These are phyloP conservation scores for Scaptomyza cyrtandrae DNA, from an alignment of 2,888 invertebrate species.

Conservation along the genomic window DNA sequence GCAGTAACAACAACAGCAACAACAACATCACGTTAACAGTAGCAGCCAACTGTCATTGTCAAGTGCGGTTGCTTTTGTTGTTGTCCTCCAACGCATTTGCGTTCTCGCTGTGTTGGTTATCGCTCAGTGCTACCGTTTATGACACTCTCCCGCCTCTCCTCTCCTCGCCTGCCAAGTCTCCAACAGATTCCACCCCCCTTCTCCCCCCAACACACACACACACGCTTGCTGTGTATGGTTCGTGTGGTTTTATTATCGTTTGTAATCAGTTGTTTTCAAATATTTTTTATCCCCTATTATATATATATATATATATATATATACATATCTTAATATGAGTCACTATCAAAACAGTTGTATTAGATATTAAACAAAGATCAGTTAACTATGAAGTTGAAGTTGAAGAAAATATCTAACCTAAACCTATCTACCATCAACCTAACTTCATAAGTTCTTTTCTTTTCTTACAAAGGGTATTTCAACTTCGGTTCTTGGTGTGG, in stretches of 20 bases:
- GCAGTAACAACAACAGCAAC: slow-evolving; percentile 49
- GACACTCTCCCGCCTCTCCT: background rate
- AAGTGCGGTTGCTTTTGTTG: slow-evolving; percentile 32
- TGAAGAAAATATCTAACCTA: too few relatives aligned
- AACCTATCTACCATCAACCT: too few relatives aligned
- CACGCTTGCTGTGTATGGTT: slow-evolving; percentile 1
- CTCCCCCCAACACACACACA: slow-evolving; percentile 5
- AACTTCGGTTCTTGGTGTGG: too few relatives aligned
- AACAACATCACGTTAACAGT: slow-evolving; percentile 47
- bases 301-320: background rate
- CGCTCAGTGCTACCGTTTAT: slow-evolving; percentile 9
- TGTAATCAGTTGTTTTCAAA: background rate
- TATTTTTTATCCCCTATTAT: slow-evolving; percentile 1
- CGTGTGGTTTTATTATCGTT: slow-evolving; percentile 6
- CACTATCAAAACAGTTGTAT: too few relatives aligned
- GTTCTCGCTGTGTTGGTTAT: slow-evolving; percentile 30
- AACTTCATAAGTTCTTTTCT: too few relatives aligned
- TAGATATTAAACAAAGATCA: too few relatives aligned
- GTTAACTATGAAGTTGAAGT: too few relatives aligned
- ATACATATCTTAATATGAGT: too few relatives aligned
- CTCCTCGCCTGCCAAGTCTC: background rate
- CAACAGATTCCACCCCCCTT: background rate
- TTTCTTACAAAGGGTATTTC: too few relatives aligned
- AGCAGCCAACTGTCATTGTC: slow-evolving; percentile 50
- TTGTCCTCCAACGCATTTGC: slow-evolving; percentile 79